Evolutionary conservation across 2,797 vertebrate species (phyloP).

Genomic region (Rhincodon typus): DNA sequence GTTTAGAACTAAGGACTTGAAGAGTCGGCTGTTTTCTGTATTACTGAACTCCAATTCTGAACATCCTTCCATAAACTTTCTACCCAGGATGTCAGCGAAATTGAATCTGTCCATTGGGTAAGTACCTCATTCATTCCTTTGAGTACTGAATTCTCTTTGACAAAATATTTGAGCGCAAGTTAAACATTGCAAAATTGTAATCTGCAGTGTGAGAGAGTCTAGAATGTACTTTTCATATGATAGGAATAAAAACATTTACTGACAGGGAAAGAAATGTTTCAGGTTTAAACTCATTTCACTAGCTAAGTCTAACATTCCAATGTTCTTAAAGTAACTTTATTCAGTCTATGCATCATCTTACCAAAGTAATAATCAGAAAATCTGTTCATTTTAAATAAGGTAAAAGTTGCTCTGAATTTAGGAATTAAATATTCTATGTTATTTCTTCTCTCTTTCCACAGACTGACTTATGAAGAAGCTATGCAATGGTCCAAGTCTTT

Average conservation of each 20-base stretch:
- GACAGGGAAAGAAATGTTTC: background rate
- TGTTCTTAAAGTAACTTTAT: background rate
- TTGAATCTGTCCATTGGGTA: conserved; percentile 23
- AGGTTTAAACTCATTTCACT: background rate
- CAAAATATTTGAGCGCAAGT: background rate
- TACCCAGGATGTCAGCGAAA: conserved; percentile 17
- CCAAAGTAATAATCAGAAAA: background rate
- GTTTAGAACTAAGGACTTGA: conserved; percentile 11
- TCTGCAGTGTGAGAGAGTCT: background rate
- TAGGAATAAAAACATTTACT: background rate
- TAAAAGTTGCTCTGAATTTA: conserved; percentile 19
- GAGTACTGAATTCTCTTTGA: background rate
- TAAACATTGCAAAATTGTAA: background rate
- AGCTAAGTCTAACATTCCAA: background rate
- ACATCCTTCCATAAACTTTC: background rate
- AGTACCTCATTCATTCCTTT: background rate
- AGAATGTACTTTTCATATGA: background rate
- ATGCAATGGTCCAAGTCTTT: conserved; percentile 73
- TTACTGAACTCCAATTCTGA: background rate
- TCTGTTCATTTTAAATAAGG: background rate
- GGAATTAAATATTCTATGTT: background rate
- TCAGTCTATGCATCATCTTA: background rate
- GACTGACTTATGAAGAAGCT: conserved; percentile 65
- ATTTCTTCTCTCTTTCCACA: conserved; percentile 52
- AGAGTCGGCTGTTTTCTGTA: background rate